These are phyloP conservation scores for Equus quagga DNA, from an alignment of 2,113 vertebrate genomes.

Conservation along the genomic window DNA sequence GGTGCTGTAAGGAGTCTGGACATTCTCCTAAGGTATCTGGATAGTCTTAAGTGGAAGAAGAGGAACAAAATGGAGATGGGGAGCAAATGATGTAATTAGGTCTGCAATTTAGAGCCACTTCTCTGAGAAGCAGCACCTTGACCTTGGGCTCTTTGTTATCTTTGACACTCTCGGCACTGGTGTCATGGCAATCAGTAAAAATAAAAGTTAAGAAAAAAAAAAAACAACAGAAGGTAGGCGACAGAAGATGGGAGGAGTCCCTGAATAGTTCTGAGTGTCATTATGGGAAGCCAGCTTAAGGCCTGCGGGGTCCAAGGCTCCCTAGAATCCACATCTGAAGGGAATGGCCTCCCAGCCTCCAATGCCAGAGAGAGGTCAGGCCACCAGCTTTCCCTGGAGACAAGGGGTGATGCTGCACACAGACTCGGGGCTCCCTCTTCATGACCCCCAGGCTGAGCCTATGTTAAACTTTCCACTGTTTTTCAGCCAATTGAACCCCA, in stretches of 20 bases:
- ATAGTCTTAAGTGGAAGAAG: not conserved
- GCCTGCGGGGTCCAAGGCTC: not conserved
- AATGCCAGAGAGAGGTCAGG: not conserved
- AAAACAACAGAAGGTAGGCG: not conserved
- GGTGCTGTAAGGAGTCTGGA: not conserved
- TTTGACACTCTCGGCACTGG: not conserved
- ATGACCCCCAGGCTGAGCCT: not conserved
- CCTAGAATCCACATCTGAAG: not conserved
- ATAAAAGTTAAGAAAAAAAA: not conserved
- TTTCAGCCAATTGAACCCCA: not conserved
- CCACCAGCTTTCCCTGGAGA: not conserved
- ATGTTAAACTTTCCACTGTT: not conserved
- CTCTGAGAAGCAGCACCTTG: not conserved
- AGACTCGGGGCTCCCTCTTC: too few species aligned
- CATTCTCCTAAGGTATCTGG: not conserved
- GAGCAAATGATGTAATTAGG: not conserved
- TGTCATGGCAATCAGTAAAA: not conserved
- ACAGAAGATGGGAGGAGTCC: not conserved
- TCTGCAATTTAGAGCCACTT: not conserved
- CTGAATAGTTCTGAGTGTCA: not conserved
- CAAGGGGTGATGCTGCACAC: fast-evolving
- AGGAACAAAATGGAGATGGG: not conserved
- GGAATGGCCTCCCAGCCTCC: not conserved
- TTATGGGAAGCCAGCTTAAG: not conserved
- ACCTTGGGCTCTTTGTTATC: not conserved